Evolutionary conservation across 2,888 invertebrate species (phyloP), one percentile per base, ranked within the genome.

Genomic region (Ophion ventricosus): DNA sequence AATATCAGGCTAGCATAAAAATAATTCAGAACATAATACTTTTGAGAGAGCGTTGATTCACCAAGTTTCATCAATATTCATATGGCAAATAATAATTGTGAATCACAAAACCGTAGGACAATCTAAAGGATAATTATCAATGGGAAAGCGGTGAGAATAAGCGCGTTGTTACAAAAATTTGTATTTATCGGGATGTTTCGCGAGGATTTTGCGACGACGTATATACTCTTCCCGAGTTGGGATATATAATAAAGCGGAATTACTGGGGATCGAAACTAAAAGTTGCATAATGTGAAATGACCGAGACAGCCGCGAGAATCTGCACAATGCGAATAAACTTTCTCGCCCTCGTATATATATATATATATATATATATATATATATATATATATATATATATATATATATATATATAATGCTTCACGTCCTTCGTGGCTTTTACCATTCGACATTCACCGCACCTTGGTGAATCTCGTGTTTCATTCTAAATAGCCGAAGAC

Each of bases 321-420:
- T 75, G 81, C 81, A 79, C 81, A 79, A 79, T 81, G 78, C 78
- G 81, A 79, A 78, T 81, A 81, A 84, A 84, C 81, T 84, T 84
- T 84, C 84, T 79, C 84, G 84, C 78, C 80, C 76, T 76, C 80
- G 64, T 61, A 64, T 56, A 76, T 1, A 20, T 57, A 57, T 2
- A 69, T 69, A n/a, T 69, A 57, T 40, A 66, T 43, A 61, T 29
- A 26, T n/a, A n/a, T n/a, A n/a, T n/a, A n/a, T n/a, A n/a, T n/a
- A n/a, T n/a, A n/a, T n/a, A n/a, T n/a, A n/a, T n/a, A n/a, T n/a
- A n/a, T n/a, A n/a, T n/a, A n/a, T n/a, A n/a, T n/a, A n/a, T n/a
- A n/a, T n/a, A n/a, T n/a, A n/a, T n/a, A n/a, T n/a, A n/a, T n/a
- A n/a, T n/a, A n/a, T n/a, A n/a, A n/a, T n/a, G n/a, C n/a, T n/a